These are phyloP conservation scores for Halichoerus grypus DNA, from an alignment of 2,113 vertebrate species.

Conservation along the genomic window DNA sequence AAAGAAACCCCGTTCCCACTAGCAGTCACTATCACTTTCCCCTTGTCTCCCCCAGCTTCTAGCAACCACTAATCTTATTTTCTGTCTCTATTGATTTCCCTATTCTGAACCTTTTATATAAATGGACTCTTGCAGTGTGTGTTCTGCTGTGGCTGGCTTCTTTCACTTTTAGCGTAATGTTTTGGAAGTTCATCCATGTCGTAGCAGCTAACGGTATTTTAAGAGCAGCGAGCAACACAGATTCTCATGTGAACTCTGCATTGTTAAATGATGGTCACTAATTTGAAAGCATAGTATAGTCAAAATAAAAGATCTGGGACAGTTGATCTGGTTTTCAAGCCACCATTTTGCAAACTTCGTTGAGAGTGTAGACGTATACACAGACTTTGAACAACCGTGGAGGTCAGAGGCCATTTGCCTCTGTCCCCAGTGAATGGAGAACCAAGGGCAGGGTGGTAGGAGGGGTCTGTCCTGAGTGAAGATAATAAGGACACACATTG, in stretches of 20 bases:
- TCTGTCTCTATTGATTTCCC: not conserved
- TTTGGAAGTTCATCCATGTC: rapidly evolving
- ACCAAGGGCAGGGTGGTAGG: too few relatives aligned
- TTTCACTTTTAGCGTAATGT: not conserved
- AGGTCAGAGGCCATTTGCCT: not conserved
- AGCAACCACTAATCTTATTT: not conserved
- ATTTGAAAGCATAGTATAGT: not conserved
- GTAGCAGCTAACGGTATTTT: rapidly evolving
- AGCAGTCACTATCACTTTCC: too few relatives aligned
- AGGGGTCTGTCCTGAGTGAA: not conserved
- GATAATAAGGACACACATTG: too few relatives aligned
- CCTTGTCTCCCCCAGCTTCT: not conserved
- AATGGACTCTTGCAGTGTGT: rapidly evolving
- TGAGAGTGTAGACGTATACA: not conserved
- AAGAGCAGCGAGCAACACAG: not conserved
- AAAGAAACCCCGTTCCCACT: not conserved
- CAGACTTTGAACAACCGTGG: not conserved
- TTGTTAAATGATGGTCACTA: not conserved
- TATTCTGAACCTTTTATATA: not conserved
- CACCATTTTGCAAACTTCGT: not conserved
- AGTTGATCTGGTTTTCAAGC: not conserved
- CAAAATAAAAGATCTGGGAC: not conserved
- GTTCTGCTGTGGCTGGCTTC: not conserved
- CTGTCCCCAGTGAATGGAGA: not conserved
- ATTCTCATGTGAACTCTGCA: not conserved